Evolutionary conservation across 2,888 invertebrate species (phyloP).

Genomic region (Pherbina coryleti): DNA sequence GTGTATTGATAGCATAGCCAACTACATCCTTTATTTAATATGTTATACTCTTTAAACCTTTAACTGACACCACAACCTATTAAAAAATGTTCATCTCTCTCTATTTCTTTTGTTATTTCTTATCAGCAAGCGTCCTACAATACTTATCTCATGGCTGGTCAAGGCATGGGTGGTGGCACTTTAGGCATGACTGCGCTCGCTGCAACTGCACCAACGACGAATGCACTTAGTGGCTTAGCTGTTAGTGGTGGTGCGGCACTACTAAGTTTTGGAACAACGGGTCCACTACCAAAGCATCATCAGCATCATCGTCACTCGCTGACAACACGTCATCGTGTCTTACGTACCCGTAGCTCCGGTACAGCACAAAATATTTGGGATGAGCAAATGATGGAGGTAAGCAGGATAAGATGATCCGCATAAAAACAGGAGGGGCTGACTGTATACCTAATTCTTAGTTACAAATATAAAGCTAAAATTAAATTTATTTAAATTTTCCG

Average conservation of each 20-base stretch:
- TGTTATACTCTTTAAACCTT: no score
- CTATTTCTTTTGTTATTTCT: slow-evolving; percentile 17
- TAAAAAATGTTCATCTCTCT: background rate
- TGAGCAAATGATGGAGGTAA: slow-evolving; percentile 69
- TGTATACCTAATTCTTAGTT: background rate
- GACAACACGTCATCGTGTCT: slow-evolving; percentile 65
- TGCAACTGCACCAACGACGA: slow-evolving; percentile 38
- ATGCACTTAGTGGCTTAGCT: slow-evolving; percentile 19
- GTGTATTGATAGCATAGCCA: no score
- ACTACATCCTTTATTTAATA: no score
- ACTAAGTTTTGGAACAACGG: slow-evolving; percentile 42
- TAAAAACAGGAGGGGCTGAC: background rate
- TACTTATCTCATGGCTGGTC: slow-evolving; percentile 61
- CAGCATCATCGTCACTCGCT: slow-evolving; percentile 65
- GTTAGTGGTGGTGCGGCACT: slow-evolving; percentile 38
- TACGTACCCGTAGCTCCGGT: slow-evolving; percentile 68
- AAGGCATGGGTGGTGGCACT: slow-evolving; percentile 61
- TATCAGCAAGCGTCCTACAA: slow-evolving; percentile 61
- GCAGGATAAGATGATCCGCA: slow-evolving; percentile 13
- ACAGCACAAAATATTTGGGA: slow-evolving; percentile 68
- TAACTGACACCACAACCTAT: background rate
- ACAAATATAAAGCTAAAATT: no score
- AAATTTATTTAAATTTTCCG: no score
- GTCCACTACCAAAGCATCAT: slow-evolving; percentile 53
- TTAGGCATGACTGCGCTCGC: slow-evolving; percentile 50